Evolutionary conservation across 2,797 vertebrate genomes (phyloP), one percentile per base, ranked within the genome.

Genomic region (Epinephelus awoara): DNA sequence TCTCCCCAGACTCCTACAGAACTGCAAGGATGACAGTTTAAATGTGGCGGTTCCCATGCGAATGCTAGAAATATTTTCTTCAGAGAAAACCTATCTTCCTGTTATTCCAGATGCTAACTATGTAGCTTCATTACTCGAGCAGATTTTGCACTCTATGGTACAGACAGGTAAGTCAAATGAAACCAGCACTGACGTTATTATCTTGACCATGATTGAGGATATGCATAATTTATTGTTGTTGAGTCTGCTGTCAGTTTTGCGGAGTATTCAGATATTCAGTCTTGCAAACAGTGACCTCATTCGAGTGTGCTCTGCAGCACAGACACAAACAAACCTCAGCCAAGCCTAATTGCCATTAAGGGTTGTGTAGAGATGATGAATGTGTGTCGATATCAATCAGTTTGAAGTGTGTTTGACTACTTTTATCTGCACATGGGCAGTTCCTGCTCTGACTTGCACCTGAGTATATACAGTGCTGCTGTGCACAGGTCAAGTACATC

Each of bases 131-230:
- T 90, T 99, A 92, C 95, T 97, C 65, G 98, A 99, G 95, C 98
- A 99, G 93, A 96, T 99, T 96, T 97, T 99, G 97, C 96, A 98
- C 97, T 99, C 98, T 96, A 96, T 99, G 97, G 93, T 99, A 94
- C 97, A 98, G 85, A 98, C 97, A 97, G 98, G 98, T 99, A 90
- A 89, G 85, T 21, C n/a, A 29, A 46, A n/a, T n/a, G 5, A 25
- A 40, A 65, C 34, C 47, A 62, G n/a, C 17, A 13, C 3, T 19
- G 42, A 44, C 14, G 10, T 27, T 40, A 27, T 10, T 42, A 7
- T 18, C 23, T 47, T 19, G 21, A 17, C 10, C 11, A 10, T 64
- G 51, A 50, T 38, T 56, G 8, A 55, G 1, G n/a, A 51, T 54
- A 25, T 62, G 34, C 3, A 8, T 14, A 3, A 44, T 46, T 25